A percentile compares a stretch with the other conserved stretches of the same genome.
phyloP scores from a whole-genome alignment of 2,888 invertebrate species.

The Penaeus monodon region DNA sequence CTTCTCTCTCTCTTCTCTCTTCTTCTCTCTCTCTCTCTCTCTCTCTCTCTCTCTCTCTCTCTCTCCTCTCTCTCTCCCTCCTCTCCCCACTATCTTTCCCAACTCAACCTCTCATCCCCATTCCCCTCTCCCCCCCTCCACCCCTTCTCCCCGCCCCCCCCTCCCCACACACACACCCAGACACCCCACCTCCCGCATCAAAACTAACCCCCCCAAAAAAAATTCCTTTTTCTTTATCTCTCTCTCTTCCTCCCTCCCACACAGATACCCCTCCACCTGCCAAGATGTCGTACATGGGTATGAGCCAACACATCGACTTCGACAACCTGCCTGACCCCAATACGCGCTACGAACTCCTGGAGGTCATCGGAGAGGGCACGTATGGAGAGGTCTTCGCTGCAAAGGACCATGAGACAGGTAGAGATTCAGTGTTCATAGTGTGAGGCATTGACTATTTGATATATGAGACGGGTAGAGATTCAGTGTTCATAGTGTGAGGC shows the following conservation, averaged over 20 bases:
- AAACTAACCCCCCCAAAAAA: too few species aligned
- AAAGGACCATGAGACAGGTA: constrained; percentile 72
- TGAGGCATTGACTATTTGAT: constrained; percentile 60
- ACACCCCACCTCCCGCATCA: background rate
- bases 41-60: background rate
- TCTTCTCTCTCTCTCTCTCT: background rate
- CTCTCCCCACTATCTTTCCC: too few species aligned
- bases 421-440: constrained; percentile 1
- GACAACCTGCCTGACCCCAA: constrained; percentile 79
- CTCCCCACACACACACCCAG: too few species aligned
- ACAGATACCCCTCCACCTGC: constrained; percentile 25
- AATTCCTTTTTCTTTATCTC: too few species aligned
- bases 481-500: too few species aligned
- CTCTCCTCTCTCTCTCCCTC: background rate
- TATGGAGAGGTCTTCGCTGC: constrained; percentile 85
- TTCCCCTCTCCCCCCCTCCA: too few species aligned
- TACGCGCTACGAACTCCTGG: constrained; percentile 78
- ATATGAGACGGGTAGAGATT: too few species aligned
- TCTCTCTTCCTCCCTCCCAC: background rate
- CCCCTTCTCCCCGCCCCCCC: background rate
- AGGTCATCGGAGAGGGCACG: constrained; percentile 85
- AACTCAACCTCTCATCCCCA: too few species aligned
- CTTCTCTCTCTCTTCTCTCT: too few species aligned
- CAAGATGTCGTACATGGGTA: constrained; percentile 74
- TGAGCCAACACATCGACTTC: constrained; percentile 81